Base-by-base conservation (phyloP, 2,113 vertebrate species). In the Ranitomeya imitator region DNA sequence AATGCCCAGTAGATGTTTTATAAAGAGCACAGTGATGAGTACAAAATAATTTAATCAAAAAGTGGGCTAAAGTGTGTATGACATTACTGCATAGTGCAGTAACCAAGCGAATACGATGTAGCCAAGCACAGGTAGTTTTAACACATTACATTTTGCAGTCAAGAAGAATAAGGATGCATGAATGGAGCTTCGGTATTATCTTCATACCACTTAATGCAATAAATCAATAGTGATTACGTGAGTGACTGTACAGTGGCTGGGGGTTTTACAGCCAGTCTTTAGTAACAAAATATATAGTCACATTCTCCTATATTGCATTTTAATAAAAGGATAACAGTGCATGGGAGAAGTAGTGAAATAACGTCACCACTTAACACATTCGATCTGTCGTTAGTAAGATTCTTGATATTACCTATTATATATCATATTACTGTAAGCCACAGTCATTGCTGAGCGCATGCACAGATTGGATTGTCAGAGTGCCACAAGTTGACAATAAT, bases 131-230 rank as follows among this genome's bases (percentile, higher is more conserved):
- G 31, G 31, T 37, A 7, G 69, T 71, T 71, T 71, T 31, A 31
- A 71, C 69, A 71, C 69, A 71, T 71, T 71, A 31, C 26, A 71
- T 7, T 7, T 26, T 71, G 15, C 31, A 71, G 26, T 71, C 26
- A 37, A 15, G 69, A 6, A 31, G 23, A 71, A 37, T 71, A 71
- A 71, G 31, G 69, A 71, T 71, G 69, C 26, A 31, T 15, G 26
- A 71, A 37, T 15, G 69, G 15, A 69, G n/a, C 65, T 14, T 2
- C 5, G 69, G 13, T 31, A 23, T 71, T 71, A 71, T 71, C 69
- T 71, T 71, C 69, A 71, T 26, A 71, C 69, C 69, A 71, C 23
- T 31, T 71, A 31, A 71, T 71, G 23, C 69, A 71, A 71, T 71
- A 71, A 71, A 71, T 71, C 69, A 15, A 71, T 71, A 37, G 69